A percentile compares a stretch with the other conserved stretches of the same genome.
Conservation (phyloP, 2,113 vertebrate species). For the Tupaia chinensis region DNA sequence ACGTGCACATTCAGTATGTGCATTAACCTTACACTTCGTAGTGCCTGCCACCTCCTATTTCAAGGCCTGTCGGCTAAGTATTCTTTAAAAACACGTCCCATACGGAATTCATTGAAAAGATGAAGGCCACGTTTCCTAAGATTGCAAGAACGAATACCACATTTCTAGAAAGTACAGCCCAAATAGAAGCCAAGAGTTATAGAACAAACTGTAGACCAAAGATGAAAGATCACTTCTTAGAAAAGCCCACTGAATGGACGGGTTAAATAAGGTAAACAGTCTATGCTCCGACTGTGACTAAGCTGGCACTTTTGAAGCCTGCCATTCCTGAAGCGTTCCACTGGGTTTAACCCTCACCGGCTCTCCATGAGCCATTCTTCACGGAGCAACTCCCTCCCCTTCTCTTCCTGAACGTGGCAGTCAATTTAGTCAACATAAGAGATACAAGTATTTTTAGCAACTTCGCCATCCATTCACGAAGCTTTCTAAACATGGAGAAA, state of each 20-base stretch:
- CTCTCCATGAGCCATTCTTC: neutral
- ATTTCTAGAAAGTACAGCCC: neutral
- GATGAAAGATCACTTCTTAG: neutral
- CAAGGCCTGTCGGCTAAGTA: neutral
- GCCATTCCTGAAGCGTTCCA: neutral
- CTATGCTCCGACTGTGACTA: neutral
- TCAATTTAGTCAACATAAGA: neutral
- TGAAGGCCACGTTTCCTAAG: neutral
- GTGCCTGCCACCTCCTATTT: neutral
- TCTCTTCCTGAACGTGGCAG: neutral
- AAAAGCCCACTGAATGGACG: neutral
- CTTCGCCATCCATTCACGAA: conserved; percentile 10
- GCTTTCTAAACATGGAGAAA: conserved; percentile 20
- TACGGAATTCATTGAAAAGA: neutral
- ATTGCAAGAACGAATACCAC: neutral
- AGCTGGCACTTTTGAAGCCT: neutral
- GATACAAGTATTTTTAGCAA: conserved; percentile 55
- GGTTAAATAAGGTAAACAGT: neutral
- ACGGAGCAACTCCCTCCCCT: conserved; percentile 19
- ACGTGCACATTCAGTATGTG: too few relatives aligned
- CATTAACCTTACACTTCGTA: neutral
- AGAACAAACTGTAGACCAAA: neutral
- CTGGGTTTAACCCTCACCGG: neutral
- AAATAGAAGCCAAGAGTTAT: neutral
- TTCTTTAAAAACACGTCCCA: neutral